Percentiles rank a stretch among this genome's conserved stretches.
These are phyloP conservation scores for Aphrocallistes beatrix DNA, from an alignment of 37 sponge, comb jelly and placozoan species.

Conservation along the genomic window DNA sequence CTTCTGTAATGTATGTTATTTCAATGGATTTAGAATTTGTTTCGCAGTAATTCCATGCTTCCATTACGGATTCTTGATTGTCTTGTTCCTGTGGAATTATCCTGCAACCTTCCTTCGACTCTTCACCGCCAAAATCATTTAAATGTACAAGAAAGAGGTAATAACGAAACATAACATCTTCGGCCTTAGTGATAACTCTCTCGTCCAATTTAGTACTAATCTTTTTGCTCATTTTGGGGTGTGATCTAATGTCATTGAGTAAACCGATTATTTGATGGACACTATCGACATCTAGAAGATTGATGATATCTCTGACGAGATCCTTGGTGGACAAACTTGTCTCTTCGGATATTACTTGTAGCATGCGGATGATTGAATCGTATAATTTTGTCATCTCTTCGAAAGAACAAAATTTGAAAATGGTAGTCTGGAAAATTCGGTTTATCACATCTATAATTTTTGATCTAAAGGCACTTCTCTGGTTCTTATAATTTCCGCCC, in stretches of 20 bases:
- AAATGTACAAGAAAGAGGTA: neutral
- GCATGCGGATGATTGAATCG: conserved; percentile 31
- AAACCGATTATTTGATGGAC: neutral
- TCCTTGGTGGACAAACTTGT: conserved; percentile 17
- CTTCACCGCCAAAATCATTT: neutral
- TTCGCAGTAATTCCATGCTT: conserved; percentile 33
- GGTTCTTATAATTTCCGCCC: neutral
- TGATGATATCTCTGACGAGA: conserved; percentile 18
- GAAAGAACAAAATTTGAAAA: neutral
- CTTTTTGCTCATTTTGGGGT: too few relatives aligned
- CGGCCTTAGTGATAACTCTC: neutral
- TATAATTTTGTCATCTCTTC: conserved; percentile 17
- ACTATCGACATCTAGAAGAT: conserved; percentile 1
- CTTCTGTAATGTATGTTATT: conserved; percentile 31
- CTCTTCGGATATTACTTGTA: conserved; percentile 42
- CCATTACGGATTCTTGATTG: neutral
- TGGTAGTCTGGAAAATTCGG: conserved; percentile 29
- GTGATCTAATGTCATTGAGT: neutral
- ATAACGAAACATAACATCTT: neutral
- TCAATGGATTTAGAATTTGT: conserved; percentile 27
- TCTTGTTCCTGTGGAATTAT: neutral
- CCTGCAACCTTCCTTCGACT: neutral
- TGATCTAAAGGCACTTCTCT: neutral
- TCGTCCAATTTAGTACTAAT: neutral
- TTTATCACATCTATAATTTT: neutral